phyloP scores from a whole-genome alignment of 2,888 invertebrate genomes.

The Melanchra persicariae region DNA sequence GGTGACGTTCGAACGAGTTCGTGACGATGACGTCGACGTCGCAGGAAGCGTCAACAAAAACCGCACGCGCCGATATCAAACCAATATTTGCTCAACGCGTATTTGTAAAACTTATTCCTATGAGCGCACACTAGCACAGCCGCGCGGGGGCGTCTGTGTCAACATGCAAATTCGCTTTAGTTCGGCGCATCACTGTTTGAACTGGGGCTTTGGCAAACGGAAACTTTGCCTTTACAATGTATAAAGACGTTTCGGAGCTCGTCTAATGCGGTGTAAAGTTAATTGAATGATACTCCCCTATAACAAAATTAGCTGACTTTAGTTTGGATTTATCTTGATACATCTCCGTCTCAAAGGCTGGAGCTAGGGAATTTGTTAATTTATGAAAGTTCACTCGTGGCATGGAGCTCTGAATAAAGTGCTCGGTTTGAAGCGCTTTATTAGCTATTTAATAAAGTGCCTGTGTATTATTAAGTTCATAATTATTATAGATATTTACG shows the following conservation, averaged over 20 bases:
- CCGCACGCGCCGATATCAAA: constrained; percentile 66
- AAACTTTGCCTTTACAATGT: constrained; percentile 78
- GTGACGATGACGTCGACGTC: constrained; percentile 38
- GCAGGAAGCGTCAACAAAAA: constrained; percentile 60
- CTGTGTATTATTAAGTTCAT: constrained; percentile 28
- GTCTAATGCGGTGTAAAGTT: constrained; percentile 77
- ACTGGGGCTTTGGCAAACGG: constrained; percentile 76
- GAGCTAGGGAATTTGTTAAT: constrained; percentile 55
- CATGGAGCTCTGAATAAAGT: constrained; percentile 36
- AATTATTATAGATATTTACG: constrained; percentile 18
- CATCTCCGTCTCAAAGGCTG: constrained; percentile 55
- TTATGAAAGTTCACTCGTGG: constrained; percentile 60
- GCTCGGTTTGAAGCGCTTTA: constrained; percentile 36
- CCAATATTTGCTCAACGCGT: constrained; percentile 73
- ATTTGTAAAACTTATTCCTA: constrained; percentile 79
- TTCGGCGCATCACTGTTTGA: constrained; percentile 81
- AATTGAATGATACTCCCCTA: constrained; percentile 75
- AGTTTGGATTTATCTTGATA: constrained; percentile 67
- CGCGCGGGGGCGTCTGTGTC: constrained; percentile 69
- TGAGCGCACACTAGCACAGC: constrained; percentile 61
- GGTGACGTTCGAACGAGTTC: constrained; percentile 41
- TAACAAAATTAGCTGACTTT: constrained; percentile 70
- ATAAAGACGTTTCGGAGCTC: constrained; percentile 77
- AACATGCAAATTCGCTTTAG: constrained; percentile 84
- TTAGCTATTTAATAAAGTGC: constrained; percentile 48